Conservation (phyloP, 2,888 invertebrate genomes). For the Cetonia aurata region DNA sequence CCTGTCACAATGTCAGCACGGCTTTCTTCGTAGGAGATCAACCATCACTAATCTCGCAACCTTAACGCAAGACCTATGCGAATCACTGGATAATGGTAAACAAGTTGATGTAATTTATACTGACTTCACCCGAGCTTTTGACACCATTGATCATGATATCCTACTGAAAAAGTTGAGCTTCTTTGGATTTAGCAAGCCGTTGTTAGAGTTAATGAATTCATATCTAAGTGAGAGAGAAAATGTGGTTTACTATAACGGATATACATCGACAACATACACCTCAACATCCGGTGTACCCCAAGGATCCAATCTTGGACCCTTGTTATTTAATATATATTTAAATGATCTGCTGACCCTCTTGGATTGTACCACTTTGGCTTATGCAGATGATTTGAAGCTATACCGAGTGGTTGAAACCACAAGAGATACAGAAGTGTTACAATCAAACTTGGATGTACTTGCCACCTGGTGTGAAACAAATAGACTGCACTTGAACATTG, state of each 20-base stretch:
- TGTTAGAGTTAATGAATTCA: neutral
- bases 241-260: neutral
- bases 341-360: too few relatives aligned
- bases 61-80: neutral
- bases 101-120: constrained; percentile 15
- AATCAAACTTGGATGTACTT: too few relatives aligned
- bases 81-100: neutral
- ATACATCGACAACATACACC: neutral
- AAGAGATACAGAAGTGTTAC: too few relatives aligned
- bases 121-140: constrained; percentile 5
- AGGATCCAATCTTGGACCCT: too few relatives aligned
- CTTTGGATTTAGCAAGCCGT: constrained; percentile 14
- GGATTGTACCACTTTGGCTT: too few relatives aligned
- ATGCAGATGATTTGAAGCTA: too few relatives aligned
- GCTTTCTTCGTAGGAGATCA: neutral
- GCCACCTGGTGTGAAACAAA: too few relatives aligned
- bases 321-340: too few relatives aligned
- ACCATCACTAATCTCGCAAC: neutral
- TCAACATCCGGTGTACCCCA: constrained; percentile 8
- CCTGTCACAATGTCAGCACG: constrained; percentile 10
- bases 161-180: too few relatives aligned
- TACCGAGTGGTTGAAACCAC: too few relatives aligned
- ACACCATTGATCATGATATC: constrained; percentile 8
- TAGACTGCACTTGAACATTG: too few relatives aligned
- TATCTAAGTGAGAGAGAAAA: neutral